Base-by-base conservation (phyloP, 2,888 invertebrate genomes). In the Xestia rhomboidea region DNA sequence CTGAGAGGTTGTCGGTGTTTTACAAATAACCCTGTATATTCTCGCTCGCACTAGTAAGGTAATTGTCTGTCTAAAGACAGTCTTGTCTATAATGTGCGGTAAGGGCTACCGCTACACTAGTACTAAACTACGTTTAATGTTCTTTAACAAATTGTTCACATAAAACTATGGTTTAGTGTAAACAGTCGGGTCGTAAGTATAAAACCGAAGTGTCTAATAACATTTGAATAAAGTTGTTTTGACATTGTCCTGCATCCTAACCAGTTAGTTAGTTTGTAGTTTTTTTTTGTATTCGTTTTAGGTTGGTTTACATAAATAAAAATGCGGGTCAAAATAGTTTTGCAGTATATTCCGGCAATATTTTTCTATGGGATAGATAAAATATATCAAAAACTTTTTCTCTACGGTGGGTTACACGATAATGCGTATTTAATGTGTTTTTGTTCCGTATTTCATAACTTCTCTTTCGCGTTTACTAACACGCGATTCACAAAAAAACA, bases 401-500 rank as follows among this genome's bases (percentile, higher is more conserved):
- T 63, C 11, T 54, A 46, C 27, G 54, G 46, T 27, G 6, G 24
- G 10, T 63, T 27, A 44, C 44, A 72, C 30, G 62, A 63, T 74
- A 72, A 78, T 79, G 69, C 13, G 49, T 70, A 63, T 74, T 69
- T 78, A 74, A 81, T 76, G 77, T 74, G 71, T 63, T 70, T 71
- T 77, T 69, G 68, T 67, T 76, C 38, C 68, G 34, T 66, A 34
- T 72, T 80, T 64, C 75, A 76, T 76, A 76, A 78, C 51, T 68
- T 62, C 44, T 46, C n/a, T 67, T 46, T 21, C 68, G 27, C 24
- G 11, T 71, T 54, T 51, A 41, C 24, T 1, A n/a, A 74, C 77
- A 79, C 79, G 74, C 77, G 68, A 84, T 67, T 51, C 30, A 27
- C 34, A 38, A 76, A 73, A 82, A 71, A 84, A 76, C 69, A 81